Conservation (phyloP, 2,113 vertebrate genomes). For the Gambusia affinis region DNA sequence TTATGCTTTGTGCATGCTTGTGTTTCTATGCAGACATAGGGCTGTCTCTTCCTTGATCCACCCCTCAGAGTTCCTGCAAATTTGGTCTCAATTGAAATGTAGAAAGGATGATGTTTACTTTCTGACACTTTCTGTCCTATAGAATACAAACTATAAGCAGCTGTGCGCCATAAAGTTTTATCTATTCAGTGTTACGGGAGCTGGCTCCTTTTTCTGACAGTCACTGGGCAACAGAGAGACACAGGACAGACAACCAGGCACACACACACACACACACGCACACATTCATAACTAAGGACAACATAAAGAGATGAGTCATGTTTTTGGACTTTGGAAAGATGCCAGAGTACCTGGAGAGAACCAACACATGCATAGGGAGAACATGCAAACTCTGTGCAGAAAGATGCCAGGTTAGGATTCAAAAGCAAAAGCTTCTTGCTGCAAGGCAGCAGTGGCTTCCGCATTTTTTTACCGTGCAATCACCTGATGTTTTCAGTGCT, state of each 20-base stretch:
- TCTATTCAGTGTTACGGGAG: too few species aligned
- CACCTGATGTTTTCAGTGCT: not conserved
- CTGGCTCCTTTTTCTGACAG: not conserved
- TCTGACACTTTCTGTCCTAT: constrained; percentile 67
- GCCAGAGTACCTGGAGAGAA: not conserved
- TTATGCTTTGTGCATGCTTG: constrained; percentile 16
- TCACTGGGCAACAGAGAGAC: not conserved
- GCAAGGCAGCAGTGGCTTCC: too few species aligned
- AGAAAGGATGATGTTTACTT: constrained; percentile 59
- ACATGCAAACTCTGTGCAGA: not conserved
- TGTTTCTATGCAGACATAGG: constrained; percentile 48
- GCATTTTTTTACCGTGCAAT: not conserved
- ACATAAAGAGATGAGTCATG: not conserved
- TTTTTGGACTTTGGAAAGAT: not conserved
- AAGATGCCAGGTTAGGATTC: too few species aligned
- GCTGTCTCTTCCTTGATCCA: constrained; percentile 48
- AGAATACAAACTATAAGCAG: constrained; percentile 61
- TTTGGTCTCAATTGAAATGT: constrained; percentile 70
- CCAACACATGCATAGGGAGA: not conserved
- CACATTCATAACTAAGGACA: not conserved
- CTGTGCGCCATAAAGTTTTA: not conserved
- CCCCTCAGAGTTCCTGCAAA: constrained; percentile 54
- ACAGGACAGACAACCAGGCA: not conserved
- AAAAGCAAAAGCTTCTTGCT: too few species aligned
- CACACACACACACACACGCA: not conserved